Conservation (phyloP, 2,113 vertebrate species). For the Oophaga pumilio region DNA sequence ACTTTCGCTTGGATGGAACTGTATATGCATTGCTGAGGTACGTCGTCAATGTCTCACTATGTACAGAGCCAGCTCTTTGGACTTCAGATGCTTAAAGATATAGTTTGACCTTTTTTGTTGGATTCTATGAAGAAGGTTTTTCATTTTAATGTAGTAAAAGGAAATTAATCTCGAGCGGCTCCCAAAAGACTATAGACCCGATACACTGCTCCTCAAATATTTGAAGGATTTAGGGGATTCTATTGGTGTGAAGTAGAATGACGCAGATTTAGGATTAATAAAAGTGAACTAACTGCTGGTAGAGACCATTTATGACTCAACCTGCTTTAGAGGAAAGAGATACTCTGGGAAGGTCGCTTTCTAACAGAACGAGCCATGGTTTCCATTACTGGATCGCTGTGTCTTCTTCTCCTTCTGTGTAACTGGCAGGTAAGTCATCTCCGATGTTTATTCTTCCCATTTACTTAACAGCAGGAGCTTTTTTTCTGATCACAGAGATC, state of each 20-base stretch:
- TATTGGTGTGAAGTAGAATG: not conserved
- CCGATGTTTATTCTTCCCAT: not conserved
- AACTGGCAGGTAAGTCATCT: not conserved
- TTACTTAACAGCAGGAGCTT: no score
- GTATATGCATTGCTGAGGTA: no score
- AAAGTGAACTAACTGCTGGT: not conserved
- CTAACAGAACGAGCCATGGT: not conserved
- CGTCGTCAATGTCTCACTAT: not conserved
- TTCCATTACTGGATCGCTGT: not conserved
- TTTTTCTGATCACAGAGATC: no score
- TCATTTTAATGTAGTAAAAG: not conserved
- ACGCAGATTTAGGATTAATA: not conserved
- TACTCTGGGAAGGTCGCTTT: not conserved
- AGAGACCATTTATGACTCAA: not conserved
- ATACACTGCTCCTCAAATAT: slow-evolving; percentile 26
- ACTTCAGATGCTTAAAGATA: not conserved
- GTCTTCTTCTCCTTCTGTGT: not conserved
- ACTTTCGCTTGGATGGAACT: no score
- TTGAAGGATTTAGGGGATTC: not conserved
- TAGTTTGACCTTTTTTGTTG: not conserved
- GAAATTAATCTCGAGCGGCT: not conserved
- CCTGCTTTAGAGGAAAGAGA: not conserved
- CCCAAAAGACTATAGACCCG: not conserved
- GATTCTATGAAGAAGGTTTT: not conserved
- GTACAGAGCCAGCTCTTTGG: not conserved